Percentiles rank a stretch among this genome's conserved stretches.
phyloP scores from a whole-genome alignment of 2,888 invertebrate species.

The Cerastoderma edule region DNA sequence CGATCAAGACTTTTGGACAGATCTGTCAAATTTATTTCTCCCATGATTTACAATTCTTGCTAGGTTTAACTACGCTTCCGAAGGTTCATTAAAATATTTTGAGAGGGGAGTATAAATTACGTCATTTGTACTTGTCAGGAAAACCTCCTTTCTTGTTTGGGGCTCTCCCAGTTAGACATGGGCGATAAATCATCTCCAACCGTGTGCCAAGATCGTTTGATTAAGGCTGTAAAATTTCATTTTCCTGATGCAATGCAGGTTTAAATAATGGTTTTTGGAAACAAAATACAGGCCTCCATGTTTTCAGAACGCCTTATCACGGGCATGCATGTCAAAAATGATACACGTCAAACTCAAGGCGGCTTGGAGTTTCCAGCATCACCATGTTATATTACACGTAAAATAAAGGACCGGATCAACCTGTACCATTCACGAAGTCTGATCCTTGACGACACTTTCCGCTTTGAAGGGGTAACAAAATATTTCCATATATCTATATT shows the following conservation, averaged over 20 bases:
- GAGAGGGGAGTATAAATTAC: constrained; percentile 64
- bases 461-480: too few relatives aligned
- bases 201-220: constrained; percentile 64
- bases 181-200: constrained; percentile 59
- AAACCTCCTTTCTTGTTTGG: constrained; percentile 49
- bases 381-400: too few relatives aligned
- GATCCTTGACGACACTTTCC: too few relatives aligned
- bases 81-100: constrained; percentile 66
- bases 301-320: constrained; percentile 60
- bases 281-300: constrained; percentile 56
- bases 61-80: constrained; percentile 55
- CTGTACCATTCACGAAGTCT: too few relatives aligned
- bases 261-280: constrained; percentile 65
- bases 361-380: too few relatives aligned
- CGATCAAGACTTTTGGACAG: constrained; percentile 64
- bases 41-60: constrained; percentile 54
- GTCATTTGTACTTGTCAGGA: constrained; percentile 65
- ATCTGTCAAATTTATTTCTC: constrained; percentile 62
- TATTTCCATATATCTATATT: too few relatives aligned
- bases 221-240: constrained; percentile 68
- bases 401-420: too few relatives aligned
- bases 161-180: constrained; percentile 51
- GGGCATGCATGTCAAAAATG: constrained; percentile 56
- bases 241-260: constrained; percentile 65
- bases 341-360: constrained; percentile 52